Base-by-base conservation (phyloP, 2,888 invertebrate species). In the Drosophila colorata region DNA sequence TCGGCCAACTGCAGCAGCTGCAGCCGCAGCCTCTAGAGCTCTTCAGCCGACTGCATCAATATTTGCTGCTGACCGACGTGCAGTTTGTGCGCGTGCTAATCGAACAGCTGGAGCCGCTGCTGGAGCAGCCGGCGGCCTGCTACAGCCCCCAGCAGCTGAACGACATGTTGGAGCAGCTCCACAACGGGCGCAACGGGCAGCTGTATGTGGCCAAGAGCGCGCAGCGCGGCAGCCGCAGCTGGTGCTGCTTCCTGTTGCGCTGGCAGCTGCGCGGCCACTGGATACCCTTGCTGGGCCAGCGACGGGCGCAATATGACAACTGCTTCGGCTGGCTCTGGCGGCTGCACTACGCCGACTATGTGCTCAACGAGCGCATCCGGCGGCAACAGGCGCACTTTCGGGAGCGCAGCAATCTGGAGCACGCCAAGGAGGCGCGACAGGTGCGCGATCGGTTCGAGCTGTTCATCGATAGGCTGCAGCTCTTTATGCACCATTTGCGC, bases 261-360 rank as follows among this genome's bases (percentile, higher is more conserved):
- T 69, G 87, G 68, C 40, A 18, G 0, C 28, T 56, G 3, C 38
- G 65, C 0, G 0, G 4, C 0, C 59, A 59, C 20, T 81, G 80
- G 80, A 5, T 0, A 0, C 56, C 57, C 0, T 28, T 81, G 1
- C 28, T 81, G 6, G 77, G 66, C 0, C n/a, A 44, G 0, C 38
- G 57, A 1, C 13, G 60, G 9, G 3, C 9, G 1, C 44, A 38
- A 2, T 87, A 87, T 14, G 74, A 59, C 2, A 6, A 4, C 0
- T 57, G 68, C 11, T 81, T 65, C 2, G n/a, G 6, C 0, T 37
- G 18, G 4, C 33, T 87, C 7, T 87, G 84, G 84, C 63, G 55
- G 11, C 40, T 87, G 5, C 80, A 83, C 38, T 66, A 63, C 4
- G 61, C 66, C 0, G 18, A 77, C 38, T 86, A 80, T 35, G 67